Percentiles rank a stretch among this genome's conserved stretches.
Conservation (phyloP, 2,888 invertebrate genomes). For the Pseudococcus longispinus region DNA sequence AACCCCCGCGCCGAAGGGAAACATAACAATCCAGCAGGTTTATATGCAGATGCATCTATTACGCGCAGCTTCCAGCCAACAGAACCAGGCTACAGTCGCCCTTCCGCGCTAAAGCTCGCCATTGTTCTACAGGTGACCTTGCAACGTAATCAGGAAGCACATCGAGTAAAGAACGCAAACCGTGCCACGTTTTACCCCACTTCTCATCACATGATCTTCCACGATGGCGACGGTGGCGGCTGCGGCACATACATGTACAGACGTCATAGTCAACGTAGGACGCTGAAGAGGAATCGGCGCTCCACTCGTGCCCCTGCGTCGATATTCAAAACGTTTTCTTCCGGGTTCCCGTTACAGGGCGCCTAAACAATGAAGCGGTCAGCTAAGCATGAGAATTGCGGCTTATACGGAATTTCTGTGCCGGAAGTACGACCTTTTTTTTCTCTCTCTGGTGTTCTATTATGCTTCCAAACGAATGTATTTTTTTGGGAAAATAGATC, state of each 20-base stretch:
- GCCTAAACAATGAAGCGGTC: slow-evolving; percentile 35
- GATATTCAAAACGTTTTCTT: slow-evolving; percentile 8
- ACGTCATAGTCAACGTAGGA: not conserved
- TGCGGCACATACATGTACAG: not conserved
- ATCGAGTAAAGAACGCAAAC: slow-evolving; percentile 10
- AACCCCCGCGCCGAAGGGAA: not conserved
- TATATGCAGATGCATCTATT: not conserved
- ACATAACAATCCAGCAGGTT: too few species aligned
- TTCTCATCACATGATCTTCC: not conserved
- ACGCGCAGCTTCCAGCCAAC: slow-evolving; percentile 16
- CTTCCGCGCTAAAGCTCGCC: slow-evolving; percentile 17
- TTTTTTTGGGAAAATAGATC: not conserved
- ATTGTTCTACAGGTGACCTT: slow-evolving; percentile 52
- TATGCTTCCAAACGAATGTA: not conserved
- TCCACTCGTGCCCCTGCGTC: not conserved
- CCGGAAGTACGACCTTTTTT: slow-evolving; percentile 27
- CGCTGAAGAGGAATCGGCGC: not conserved
- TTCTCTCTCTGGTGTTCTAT: not conserved
- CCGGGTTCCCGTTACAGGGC: slow-evolving; percentile 23
- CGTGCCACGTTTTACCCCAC: not conserved
- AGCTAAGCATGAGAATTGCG: slow-evolving; percentile 28
- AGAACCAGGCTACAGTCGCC: not conserved
- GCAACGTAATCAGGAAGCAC: slow-evolving; percentile 49
- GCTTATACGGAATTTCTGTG: not conserved
- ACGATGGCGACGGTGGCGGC: not conserved